Percentiles rank a stretch among this genome's conserved stretches.
phyloP scores from a whole-genome alignment of 2,113 vertebrate genomes.

The Epinephelus lanceolatus region DNA sequence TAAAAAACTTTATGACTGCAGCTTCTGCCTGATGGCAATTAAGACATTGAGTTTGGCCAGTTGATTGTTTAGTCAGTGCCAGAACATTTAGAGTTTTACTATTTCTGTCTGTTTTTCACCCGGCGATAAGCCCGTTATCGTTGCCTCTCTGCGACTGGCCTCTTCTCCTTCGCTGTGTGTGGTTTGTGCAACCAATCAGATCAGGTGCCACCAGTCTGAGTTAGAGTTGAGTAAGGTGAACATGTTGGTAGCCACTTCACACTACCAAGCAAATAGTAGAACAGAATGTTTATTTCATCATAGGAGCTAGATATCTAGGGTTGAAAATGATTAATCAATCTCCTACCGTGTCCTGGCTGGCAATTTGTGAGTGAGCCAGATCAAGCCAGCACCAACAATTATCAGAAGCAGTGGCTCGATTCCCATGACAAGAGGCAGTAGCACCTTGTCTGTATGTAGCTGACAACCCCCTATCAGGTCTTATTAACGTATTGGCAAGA shows the following conservation, averaged over 20 bases:
- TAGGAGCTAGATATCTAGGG: not conserved
- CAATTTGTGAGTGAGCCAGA: not conserved
- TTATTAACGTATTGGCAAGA: slow-evolving; percentile 3
- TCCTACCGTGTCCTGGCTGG: not conserved
- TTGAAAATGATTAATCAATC: slow-evolving; percentile 26
- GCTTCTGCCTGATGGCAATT: not conserved
- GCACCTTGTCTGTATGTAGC: slow-evolving; percentile 15
- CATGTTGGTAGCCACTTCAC: slow-evolving; percentile 7
- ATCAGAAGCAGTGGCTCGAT: slow-evolving; percentile 8
- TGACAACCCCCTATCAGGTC: slow-evolving; percentile 3
- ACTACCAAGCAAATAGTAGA: not conserved
- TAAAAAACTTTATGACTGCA: not conserved
- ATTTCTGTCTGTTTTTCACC: slow-evolving; percentile 30
- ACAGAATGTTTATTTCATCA: not conserved
- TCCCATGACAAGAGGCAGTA: slow-evolving; percentile 11
- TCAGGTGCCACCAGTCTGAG: not conserved
- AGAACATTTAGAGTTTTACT: slow-evolving; percentile 10
- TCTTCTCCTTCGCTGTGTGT: slow-evolving; percentile 19
- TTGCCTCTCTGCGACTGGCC: slow-evolving; percentile 24
- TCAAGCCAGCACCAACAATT: not conserved
- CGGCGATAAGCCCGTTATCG: slow-evolving; percentile 35
- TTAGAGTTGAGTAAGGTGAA: slow-evolving; percentile 21
- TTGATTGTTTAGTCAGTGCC: slow-evolving; percentile 26
- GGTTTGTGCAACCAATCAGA: slow-evolving; percentile 35
- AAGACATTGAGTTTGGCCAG: not conserved